These are phyloP conservation scores for Phocoena sinus DNA, from an alignment of 2,113 vertebrate species.

Conservation along the genomic window DNA sequence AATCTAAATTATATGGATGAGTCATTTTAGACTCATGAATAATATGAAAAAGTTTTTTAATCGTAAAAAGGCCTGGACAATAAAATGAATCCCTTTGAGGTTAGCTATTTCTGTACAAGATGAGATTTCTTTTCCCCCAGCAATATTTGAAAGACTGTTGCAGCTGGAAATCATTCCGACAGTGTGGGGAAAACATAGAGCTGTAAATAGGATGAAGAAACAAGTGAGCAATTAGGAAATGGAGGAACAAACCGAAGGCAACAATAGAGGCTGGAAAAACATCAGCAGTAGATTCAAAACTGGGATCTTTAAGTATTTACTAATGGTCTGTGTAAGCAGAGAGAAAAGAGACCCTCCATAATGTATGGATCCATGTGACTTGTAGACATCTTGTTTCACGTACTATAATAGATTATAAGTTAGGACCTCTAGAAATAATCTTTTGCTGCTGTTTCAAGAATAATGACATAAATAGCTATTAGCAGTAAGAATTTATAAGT, in stretches of 20 bases:
- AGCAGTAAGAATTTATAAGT: not conserved
- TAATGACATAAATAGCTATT: not conserved
- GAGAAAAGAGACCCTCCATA: not conserved
- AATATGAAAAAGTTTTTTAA: slow-evolving; percentile 62
- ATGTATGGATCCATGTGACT: rapidly evolving
- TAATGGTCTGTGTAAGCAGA: not conserved
- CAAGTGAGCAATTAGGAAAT: not conserved
- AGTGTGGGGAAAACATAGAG: not conserved
- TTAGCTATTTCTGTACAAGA: slow-evolving; percentile 52
- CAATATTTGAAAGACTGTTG: slow-evolving; percentile 48
- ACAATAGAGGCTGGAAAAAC: not conserved
- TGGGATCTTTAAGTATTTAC: not conserved
- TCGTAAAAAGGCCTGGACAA: slow-evolving; percentile 41
- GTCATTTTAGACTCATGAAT: slow-evolving; percentile 59
- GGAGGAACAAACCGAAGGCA: not conserved
- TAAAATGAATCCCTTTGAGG: slow-evolving; percentile 28
- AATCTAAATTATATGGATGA: slow-evolving; percentile 57
- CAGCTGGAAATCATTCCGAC: slow-evolving; percentile 29
- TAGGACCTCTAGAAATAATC: not conserved
- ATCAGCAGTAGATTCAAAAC: not conserved
- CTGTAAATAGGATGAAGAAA: slow-evolving; percentile 26
- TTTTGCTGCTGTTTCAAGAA: not conserved
- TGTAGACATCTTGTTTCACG: not conserved
- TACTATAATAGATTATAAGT: not conserved
- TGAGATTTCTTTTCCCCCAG: not conserved